These are phyloP conservation scores for Corythornis vintsioides DNA, from an alignment of 2,113 vertebrate species.

Conservation along the genomic window DNA sequence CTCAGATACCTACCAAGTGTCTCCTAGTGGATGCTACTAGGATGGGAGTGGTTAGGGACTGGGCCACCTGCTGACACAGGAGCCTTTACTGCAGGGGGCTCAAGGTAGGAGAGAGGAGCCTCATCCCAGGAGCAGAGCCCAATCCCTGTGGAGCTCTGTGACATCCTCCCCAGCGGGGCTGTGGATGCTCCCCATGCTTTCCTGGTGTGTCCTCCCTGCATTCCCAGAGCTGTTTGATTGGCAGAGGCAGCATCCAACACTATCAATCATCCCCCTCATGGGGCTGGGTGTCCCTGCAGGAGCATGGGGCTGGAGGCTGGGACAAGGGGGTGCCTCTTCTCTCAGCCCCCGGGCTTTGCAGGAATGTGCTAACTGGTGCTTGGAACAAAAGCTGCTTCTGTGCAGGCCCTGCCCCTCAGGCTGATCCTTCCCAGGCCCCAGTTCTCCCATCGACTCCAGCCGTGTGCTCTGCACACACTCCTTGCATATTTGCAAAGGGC, in stretches of 20 bases:
- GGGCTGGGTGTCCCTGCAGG: conserved; percentile 12
- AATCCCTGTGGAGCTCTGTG: background rate
- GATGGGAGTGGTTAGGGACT: background rate
- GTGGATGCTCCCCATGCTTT: background rate
- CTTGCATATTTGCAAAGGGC: background rate
- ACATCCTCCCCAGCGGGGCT: fast-evolving
- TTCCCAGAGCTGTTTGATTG: conserved; percentile 40
- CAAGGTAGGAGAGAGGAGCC: background rate
- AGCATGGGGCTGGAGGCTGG: conserved; percentile 59
- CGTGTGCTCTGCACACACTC: background rate
- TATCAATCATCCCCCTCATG: conserved; percentile 29
- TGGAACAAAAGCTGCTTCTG: conserved; percentile 71
- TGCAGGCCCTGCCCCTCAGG: background rate
- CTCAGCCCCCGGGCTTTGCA: conserved; percentile 37
- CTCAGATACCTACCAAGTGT: background rate
- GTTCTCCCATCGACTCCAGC: conserved; percentile 5
- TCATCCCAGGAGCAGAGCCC: too few relatives aligned
- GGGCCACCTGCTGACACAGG: background rate
- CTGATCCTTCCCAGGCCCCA: conserved; percentile 30
- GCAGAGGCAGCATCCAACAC: background rate
- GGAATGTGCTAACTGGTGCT: conserved; percentile 70
- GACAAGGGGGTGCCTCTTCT: conserved; percentile 58
- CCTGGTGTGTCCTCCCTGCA: background rate
- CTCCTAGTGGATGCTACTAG: background rate
- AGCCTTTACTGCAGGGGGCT: background rate